Percentiles rank a stretch among this genome's conserved stretches.
Conservation (phyloP, 2,888 invertebrate genomes). For the Ceramica pisi region DNA sequence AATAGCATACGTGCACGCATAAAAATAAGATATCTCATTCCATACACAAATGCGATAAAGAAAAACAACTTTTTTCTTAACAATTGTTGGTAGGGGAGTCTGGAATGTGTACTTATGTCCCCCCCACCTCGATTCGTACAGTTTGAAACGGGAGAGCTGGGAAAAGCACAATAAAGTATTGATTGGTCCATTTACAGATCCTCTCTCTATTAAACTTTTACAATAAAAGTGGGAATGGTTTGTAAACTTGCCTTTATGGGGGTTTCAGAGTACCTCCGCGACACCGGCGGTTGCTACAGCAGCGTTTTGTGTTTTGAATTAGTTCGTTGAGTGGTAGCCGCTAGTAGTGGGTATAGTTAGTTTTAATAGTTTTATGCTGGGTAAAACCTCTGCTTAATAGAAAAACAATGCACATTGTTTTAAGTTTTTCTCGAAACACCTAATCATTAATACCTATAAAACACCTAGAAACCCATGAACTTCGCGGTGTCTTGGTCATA, state of each 20-base stretch:
- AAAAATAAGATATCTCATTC: slow-evolving; percentile 61
- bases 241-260: slow-evolving; percentile 72
- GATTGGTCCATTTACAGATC: slow-evolving; percentile 82
- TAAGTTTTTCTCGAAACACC: background rate
- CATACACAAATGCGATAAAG: slow-evolving; percentile 62
- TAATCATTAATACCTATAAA: no score
- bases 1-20: slow-evolving; percentile 52
- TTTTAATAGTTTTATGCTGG: slow-evolving; percentile 32
- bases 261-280: slow-evolving; percentile 58
- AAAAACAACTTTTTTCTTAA: slow-evolving; percentile 66
- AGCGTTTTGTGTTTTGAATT: slow-evolving; percentile 48
- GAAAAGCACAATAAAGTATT: slow-evolving; percentile 82
- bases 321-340: slow-evolving; percentile 44
- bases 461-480: no score
- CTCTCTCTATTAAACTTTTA: slow-evolving; percentile 84
- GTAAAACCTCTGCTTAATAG: background rate
- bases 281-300: slow-evolving; percentile 40
- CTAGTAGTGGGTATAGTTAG: background rate
- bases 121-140: slow-evolving; percentile 60
- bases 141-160: slow-evolving; percentile 68
- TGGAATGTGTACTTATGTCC: slow-evolving; percentile 66
- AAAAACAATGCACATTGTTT: background rate
- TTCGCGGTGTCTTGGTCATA: no score
- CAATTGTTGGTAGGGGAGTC: slow-evolving; percentile 61
- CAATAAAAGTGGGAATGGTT: slow-evolving; percentile 79